Percentiles rank a stretch among this genome's conserved stretches.
These are phyloP conservation scores for Zygothrica quintamaculata DNA, from an alignment of 2,888 invertebrate genomes.

Conservation along the genomic window DNA sequence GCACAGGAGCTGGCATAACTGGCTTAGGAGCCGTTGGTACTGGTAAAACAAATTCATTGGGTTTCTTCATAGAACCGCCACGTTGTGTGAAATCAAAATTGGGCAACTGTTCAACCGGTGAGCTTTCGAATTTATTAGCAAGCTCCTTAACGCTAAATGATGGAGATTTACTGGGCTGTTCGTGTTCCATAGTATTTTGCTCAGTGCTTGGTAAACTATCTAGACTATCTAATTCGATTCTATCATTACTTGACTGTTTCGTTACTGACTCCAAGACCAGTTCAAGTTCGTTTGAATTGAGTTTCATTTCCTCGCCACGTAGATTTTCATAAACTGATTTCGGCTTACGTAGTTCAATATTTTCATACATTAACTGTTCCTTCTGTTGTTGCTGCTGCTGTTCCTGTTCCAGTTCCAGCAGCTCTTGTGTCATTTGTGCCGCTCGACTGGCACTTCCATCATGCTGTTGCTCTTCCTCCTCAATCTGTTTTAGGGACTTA, in stretches of 20 bases:
- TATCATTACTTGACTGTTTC: slow-evolving; percentile 53
- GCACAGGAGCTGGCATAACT: slow-evolving; percentile 46
- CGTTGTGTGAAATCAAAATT: slow-evolving; percentile 85
- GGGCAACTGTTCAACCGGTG: slow-evolving; percentile 87
- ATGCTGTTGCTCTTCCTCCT: slow-evolving; percentile 63
- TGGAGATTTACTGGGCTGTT: slow-evolving; percentile 78
- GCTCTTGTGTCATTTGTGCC: slow-evolving; percentile 60
- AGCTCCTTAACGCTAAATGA: slow-evolving; percentile 87
- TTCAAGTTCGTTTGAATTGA: slow-evolving; percentile 73
- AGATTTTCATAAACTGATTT: slow-evolving; percentile 83
- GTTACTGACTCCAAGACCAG: slow-evolving; percentile 34
- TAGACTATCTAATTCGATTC: slow-evolving; percentile 78
- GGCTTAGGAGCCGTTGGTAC: slow-evolving; percentile 36
- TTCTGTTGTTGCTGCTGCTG: slow-evolving; percentile 47
- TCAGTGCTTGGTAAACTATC: slow-evolving; percentile 70
- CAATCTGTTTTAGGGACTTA: slow-evolving; percentile 66
- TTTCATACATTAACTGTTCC: slow-evolving; percentile 83
- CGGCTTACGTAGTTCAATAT: slow-evolving; percentile 83
- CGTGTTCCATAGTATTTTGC: slow-evolving; percentile 55
- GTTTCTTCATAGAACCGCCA: slow-evolving; percentile 69
- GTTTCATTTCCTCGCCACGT: slow-evolving; percentile 81
- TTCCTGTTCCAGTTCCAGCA: slow-evolving; percentile 52
- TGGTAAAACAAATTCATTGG: slow-evolving; percentile 61
- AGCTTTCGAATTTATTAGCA: slow-evolving; percentile 87
- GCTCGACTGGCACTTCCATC: slow-evolving; percentile 50